Evolutionary conservation across 2,797 vertebrate genomes (phyloP).

Genomic region (Neomorphus geoffroyi): DNA sequence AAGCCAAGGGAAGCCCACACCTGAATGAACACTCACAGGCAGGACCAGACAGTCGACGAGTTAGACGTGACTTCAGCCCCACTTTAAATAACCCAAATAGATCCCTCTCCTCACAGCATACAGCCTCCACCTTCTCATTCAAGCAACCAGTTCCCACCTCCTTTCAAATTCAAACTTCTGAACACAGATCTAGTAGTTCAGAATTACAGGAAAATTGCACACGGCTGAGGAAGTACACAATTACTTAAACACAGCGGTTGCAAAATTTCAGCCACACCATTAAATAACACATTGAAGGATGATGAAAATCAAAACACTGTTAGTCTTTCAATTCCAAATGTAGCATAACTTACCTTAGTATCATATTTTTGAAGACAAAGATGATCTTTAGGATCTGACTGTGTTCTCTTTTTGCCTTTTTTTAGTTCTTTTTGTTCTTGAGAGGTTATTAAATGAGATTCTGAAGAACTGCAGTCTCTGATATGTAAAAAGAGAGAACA

Average conservation of each 20-base stretch:
- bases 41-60: neutral
- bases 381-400: neutral
- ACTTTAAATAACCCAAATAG: neutral
- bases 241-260: neutral
- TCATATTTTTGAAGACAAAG: neutral
- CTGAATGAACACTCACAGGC: neutral
- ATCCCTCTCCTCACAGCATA: neutral
- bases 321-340: neutral
- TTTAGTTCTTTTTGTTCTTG: conserved; percentile 57
- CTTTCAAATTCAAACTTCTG: neutral
- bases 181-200: neutral
- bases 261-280: neutral
- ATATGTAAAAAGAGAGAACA: neutral
- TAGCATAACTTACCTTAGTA: conserved; percentile 25
- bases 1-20: neutral
- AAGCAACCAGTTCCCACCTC: neutral
- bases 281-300: neutral
- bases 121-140: neutral
- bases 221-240: neutral
- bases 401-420: neutral
- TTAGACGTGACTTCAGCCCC: neutral
- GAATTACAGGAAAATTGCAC: neutral
- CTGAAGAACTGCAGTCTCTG: conserved; percentile 32
- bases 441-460: conserved; percentile 11
- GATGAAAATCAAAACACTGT: neutral